A percentile compares a stretch with the other conserved stretches of the same genome.
Evolutionary conservation across 2,888 invertebrate species (phyloP).

Genomic region (Notodonta dromedarius): DNA sequence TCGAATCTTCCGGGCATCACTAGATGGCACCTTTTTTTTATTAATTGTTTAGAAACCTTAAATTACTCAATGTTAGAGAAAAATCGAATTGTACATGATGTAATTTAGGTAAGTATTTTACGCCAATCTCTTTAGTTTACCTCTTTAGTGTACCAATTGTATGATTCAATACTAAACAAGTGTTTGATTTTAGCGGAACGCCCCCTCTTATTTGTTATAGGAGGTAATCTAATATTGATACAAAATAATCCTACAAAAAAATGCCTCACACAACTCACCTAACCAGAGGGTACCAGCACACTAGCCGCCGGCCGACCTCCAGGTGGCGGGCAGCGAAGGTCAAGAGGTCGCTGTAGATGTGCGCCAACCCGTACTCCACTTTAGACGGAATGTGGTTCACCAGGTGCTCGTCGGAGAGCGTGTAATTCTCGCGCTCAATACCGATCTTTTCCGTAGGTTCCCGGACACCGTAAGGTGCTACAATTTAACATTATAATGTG

Average conservation of each 20-base stretch:
- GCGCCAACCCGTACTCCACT: conserved; percentile 92
- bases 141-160: too few species aligned
- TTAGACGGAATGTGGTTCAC: conserved; percentile 92
- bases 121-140: too few species aligned
- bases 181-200: too few species aligned
- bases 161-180: too few species aligned
- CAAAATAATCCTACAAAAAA: not conserved
- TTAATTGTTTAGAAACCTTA: too few species aligned
- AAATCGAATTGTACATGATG: too few species aligned
- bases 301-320: conserved; percentile 90
- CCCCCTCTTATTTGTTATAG: too few species aligned
- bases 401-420: conserved; percentile 86
- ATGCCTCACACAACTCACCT: conserved; percentile 84
- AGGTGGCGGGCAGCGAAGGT: conserved; percentile 92
- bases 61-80: too few species aligned
- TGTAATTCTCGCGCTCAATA: conserved; percentile 85
- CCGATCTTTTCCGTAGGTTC: conserved; percentile 96
- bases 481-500: not conserved
- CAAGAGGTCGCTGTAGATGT: conserved; percentile 93
- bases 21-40: too few species aligned
- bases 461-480: conserved; percentile 98
- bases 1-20: too few species aligned
- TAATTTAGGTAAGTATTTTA: too few species aligned
- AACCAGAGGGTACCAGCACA: conserved; percentile 98
- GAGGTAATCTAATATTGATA: too few species aligned